Base-by-base conservation (phyloP, 1,140 invertebrate genomes). In the Episyrphus balteatus region DNA sequence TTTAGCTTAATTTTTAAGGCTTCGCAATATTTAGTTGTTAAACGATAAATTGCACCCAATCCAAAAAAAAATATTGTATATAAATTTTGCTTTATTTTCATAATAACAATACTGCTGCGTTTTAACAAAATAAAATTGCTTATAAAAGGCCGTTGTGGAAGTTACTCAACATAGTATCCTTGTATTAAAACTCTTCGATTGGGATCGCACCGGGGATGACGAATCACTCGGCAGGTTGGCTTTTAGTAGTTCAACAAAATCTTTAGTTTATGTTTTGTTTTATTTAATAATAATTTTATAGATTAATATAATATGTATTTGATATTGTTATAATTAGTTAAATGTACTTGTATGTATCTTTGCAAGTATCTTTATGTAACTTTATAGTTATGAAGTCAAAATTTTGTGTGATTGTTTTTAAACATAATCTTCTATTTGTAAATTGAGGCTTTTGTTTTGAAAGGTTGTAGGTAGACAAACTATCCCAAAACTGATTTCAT, bases 201-300 rank as follows among this genome's bases (percentile, higher is more conserved):
- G 84, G 83, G 84, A 88, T 75, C 80, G 80, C 61, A 77, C 81
- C 58, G 80, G 79, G 60, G 72, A 76, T 64, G 83, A 87, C 70
- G 85, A 88, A 70, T 77, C 77, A 58, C 78, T 89, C 58, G 86
- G 86, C 79, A 87, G 85, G 86, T 89, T 80, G 55, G 60, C 51
- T 55, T 56, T 47, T 38, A 32, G 13, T 19, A 3, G 11, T 33
- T 37, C 3, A 21, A 42, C 40, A 13, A 18, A 21, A 42, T 11
- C 3, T 37, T 3, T 37, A 14, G 13, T 14, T 37, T 37, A 10
- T 34, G 33, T 37, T 37, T 5, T 37, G 13, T 14, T 14, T n/a
- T 17, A 14, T 37, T 37, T 37, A 11, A 11, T 14, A 37, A 11
- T 37, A 37, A 37, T 17, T 37, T 21, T 42, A 12, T 5, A 36